phyloP scores from a whole-genome alignment of 2,888 invertebrate species.

The Tachina fera region DNA sequence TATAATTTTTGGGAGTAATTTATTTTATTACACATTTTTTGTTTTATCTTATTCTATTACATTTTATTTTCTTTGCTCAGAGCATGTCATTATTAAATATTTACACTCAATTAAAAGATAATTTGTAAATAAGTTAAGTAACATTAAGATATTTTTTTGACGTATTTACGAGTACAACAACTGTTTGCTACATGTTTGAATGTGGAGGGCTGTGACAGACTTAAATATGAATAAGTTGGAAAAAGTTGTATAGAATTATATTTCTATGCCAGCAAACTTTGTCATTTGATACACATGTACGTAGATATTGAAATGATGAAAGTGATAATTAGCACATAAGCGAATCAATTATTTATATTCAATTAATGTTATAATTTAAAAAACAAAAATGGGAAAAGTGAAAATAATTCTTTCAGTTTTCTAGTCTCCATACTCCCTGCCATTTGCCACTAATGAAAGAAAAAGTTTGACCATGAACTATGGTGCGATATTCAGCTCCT shows the following conservation, averaged over 20 bases:
- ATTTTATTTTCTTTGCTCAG: slow-evolving; percentile 13
- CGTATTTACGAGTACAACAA: neutral
- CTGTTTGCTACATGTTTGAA: slow-evolving; percentile 15
- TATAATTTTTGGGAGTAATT: slow-evolving; percentile 47
- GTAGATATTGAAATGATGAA: too few species aligned
- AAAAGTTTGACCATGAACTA: too few species aligned
- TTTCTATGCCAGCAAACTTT: neutral
- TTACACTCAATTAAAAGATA: slow-evolving; percentile 70
- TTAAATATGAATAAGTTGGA: slow-evolving; percentile 1
- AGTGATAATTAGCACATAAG: too few species aligned
- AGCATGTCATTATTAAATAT: slow-evolving; percentile 60
- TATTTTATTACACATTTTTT: neutral
- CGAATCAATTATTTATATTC: too few species aligned
- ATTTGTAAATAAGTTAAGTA: slow-evolving; percentile 62
- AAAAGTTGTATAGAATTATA: slow-evolving; percentile 2
- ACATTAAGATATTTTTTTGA: slow-evolving; percentile 50
- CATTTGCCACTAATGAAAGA: too few species aligned
- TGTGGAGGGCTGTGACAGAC: neutral
- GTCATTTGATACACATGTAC: neutral
- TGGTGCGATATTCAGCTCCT: too few species aligned
- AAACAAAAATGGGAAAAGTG: too few species aligned
- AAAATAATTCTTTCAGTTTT: too few species aligned
- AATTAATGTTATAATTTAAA: too few species aligned
- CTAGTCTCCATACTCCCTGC: too few species aligned
- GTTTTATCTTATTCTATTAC: neutral